These are phyloP conservation scores for Apteryx mantelli DNA, from an alignment of 2,113 vertebrate genomes.

Conservation along the genomic window DNA sequence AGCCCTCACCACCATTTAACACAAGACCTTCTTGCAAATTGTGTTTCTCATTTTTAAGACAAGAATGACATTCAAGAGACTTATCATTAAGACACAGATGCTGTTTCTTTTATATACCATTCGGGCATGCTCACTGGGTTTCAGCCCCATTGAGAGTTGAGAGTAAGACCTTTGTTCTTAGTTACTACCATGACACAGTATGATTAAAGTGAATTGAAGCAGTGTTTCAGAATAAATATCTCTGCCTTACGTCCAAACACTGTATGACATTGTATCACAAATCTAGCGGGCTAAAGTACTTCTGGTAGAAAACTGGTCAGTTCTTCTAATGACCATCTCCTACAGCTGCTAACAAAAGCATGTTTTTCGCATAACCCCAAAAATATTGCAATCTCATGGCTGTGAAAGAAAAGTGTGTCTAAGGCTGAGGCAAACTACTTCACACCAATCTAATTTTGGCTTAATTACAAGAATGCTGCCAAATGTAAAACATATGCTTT, in stretches of 20 bases:
- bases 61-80: not conserved
- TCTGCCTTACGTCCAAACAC: not conserved
- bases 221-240: not conserved
- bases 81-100: not conserved
- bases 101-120: not conserved
- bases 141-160: not conserved
- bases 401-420: not conserved
- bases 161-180: not conserved
- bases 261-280: rapidly evolving
- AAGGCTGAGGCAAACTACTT: not conserved
- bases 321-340: not conserved
- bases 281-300: not conserved
- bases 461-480: not conserved
- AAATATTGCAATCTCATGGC: not conserved
- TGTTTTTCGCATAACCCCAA: not conserved
- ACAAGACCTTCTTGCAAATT: not conserved
- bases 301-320: not conserved
- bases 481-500: not conserved
- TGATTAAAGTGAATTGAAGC: not conserved
- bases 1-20: not conserved
- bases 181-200: not conserved
- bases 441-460: not conserved
- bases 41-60: not conserved
- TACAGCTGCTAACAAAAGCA: not conserved
- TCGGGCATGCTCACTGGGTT: not conserved